A percentile compares a stretch with the other conserved stretches of the same genome.
phyloP scores from a whole-genome alignment of 2,888 invertebrate genomes.

The Allygus modestus region DNA sequence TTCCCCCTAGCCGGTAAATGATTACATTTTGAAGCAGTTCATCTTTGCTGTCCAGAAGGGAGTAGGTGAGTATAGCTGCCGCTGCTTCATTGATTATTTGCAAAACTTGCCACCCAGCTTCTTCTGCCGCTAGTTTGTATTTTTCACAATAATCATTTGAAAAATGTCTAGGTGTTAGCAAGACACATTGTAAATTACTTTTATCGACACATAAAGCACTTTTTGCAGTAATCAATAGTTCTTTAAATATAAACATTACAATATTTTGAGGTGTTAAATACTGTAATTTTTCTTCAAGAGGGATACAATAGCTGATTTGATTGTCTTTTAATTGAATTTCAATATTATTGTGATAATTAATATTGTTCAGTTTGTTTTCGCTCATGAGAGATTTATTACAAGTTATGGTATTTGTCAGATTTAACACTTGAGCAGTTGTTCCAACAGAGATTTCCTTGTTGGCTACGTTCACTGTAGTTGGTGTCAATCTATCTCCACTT shows the following conservation, averaged over 20 bases:
- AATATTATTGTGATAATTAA: neutral
- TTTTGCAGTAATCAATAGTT: neutral
- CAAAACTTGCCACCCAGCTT: neutral
- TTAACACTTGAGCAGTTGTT: neutral
- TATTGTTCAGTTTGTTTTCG: neutral
- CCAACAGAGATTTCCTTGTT: neutral
- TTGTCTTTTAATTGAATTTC: neutral
- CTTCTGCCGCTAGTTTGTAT: conserved; percentile 6
- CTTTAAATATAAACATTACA: neutral
- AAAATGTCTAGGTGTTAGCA: neutral
- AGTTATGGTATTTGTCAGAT: neutral
- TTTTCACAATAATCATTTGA: neutral
- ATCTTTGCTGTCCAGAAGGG: conserved; percentile 1
- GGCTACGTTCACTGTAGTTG: neutral
- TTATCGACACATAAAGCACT: neutral
- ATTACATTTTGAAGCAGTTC: neutral
- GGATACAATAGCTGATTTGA: neutral
- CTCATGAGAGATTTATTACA: neutral
- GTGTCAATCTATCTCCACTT: neutral
- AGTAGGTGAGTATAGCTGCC: conserved; percentile 9
- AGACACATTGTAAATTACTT: neutral
- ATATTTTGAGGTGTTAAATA: conserved; percentile 6
- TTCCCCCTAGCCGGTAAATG: conserved; percentile 15
- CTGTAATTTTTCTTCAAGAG: neutral
- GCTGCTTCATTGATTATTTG: conserved; percentile 22